These are phyloP conservation scores for Triplophysa dalaica DNA, from an alignment of 2,113 vertebrate species.

Conservation along the genomic window DNA sequence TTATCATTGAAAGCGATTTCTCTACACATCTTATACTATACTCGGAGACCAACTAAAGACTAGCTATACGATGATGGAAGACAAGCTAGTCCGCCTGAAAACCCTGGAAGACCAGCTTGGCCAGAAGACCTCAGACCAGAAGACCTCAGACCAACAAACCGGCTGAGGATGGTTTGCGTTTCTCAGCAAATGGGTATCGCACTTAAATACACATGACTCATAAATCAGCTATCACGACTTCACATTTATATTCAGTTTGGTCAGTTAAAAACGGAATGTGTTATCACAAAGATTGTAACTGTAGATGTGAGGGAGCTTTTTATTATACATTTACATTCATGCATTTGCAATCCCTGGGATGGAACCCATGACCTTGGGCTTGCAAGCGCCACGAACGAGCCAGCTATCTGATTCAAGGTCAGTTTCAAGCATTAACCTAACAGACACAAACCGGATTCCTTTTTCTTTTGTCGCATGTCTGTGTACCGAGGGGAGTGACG, in stretches of 20 bases:
- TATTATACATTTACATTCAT: not conserved
- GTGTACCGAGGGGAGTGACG: slow-evolving; percentile 2
- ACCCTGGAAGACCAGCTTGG: not conserved
- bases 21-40: no score
- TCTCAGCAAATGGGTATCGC: not conserved
- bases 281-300: not conserved
- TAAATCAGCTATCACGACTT: slow-evolving; percentile 8
- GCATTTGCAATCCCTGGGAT: no score
- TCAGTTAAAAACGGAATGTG: not conserved
- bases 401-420: not conserved
- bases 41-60: no score
- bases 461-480: slow-evolving; percentile 5
- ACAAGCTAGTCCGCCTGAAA: no score
- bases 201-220: not conserved
- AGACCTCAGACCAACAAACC: not conserved
- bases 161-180: no score
- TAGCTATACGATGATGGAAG: no score
- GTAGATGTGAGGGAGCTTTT: slow-evolving; percentile 19
- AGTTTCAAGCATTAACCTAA: not conserved
- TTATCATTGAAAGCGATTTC: no score
- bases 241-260: not conserved
- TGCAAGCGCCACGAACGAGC: not conserved
- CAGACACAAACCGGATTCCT: not conserved
- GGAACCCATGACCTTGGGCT: no score
- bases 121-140: no score